Evolutionary conservation across 2,113 vertebrate genomes (phyloP).

Genomic region (Indicator indicator): DNA sequence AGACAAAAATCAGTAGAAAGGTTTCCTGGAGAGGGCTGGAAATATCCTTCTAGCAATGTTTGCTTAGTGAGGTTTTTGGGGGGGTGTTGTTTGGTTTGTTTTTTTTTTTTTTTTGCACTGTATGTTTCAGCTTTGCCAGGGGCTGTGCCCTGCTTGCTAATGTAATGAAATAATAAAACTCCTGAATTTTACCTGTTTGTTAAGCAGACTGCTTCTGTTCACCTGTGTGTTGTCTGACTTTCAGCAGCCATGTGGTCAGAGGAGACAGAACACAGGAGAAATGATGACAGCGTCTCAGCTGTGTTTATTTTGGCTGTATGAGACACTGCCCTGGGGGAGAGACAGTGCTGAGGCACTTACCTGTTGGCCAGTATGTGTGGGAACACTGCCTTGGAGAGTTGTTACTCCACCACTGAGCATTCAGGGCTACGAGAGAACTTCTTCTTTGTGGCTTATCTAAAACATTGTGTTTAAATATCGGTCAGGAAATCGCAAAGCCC

Average conservation of each 20-base stretch:
- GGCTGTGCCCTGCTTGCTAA: neutral
- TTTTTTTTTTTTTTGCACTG: neutral
- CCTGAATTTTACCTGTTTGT: neutral
- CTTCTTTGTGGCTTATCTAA: neutral
- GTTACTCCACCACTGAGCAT: neutral
- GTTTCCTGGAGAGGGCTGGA: neutral
- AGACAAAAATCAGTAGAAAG: neutral
- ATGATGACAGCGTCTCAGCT: neutral
- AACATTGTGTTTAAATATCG: neutral
- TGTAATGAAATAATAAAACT: neutral
- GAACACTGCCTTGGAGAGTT: neutral
- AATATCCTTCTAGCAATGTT: neutral
- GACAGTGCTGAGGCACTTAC: neutral
- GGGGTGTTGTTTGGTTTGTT: neutral
- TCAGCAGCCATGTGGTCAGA: neutral
- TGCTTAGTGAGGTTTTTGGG: neutral
- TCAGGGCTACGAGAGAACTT: neutral
- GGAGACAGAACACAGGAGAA: neutral
- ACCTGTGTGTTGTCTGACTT: neutral
- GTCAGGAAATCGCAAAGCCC: neutral
- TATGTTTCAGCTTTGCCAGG: neutral
- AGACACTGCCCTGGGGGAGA: neutral
- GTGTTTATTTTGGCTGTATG: neutral
- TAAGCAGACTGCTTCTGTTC: neutral
- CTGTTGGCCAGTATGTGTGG: rapidly evolving